Base-by-base conservation (phyloP, 2,888 invertebrate species). In the Prosopocoilus inquinatus region DNA sequence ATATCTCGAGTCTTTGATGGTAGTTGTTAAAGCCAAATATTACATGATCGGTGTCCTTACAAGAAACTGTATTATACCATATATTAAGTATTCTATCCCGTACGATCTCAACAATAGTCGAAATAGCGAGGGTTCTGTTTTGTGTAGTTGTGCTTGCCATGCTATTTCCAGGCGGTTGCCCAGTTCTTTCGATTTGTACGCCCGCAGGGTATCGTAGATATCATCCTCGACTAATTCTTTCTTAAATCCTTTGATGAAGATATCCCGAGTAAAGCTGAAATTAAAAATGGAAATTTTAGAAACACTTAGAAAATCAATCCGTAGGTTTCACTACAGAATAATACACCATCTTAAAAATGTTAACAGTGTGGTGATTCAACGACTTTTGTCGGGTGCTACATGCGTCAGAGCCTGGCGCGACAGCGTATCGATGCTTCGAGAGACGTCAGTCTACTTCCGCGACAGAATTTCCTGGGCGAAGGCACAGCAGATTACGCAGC, bases 191-290 rank as follows among this genome's bases (percentile, higher is more conserved):
- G 84, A 82, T 52, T 76, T 76, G 61, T 84, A 81, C 11, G 77
- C 75, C 47, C 76, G 74, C n/a, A 82, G 73, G 41, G 82, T 80
- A 63, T 81, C 77, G 66, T 82, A 85, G 12, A 87, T 70, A 66
- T 86, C 85, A 38, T 81, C 78, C 44, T 83, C 81, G 65, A 83
- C 82, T 44, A 89, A 80, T 63, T 87, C 86, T 32, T 84, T 79
- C 53, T 77, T 82, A 60, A 82, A 83, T 4, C 88, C 89, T 55
- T 83, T 79, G 70, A 81, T 81, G 67, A 89, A 87, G 2, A 84
- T 81, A 60, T 84, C 83, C 50, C 85, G 74, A 0, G 87, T 81
- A 84, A 87, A 89, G 70, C 89, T 89, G 73, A 50, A 75, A 28
- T 28, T 5, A 28, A 28, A 28, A 28, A 28, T 28, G 1, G 7